Evolutionary conservation across 2,888 invertebrate genomes (phyloP).

Genomic region (Tromatobia lineatoria): DNA sequence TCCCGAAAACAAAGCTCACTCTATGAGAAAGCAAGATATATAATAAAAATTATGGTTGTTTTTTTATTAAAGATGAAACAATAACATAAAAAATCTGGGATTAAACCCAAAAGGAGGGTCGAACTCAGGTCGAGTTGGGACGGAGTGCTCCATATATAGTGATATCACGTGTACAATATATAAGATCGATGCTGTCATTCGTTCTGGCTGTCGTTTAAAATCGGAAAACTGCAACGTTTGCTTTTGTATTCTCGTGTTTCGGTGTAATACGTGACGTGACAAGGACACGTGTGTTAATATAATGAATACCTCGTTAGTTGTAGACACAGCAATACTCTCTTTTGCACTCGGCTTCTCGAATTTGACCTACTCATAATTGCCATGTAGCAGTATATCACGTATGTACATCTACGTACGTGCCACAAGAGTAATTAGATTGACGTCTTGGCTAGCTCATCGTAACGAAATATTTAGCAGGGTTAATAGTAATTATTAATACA

Average conservation of each 20-base stretch:
- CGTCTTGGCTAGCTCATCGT: background rate
- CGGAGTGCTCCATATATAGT: background rate
- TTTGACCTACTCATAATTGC: slow-evolving; percentile 40
- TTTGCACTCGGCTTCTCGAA: slow-evolving; percentile 28
- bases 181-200: slow-evolving; percentile 35
- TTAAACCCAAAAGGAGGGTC: too few relatives aligned
- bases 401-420: slow-evolving; percentile 32
- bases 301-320: slow-evolving; percentile 49
- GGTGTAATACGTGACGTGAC: slow-evolving; percentile 34
- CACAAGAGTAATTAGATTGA: slow-evolving; percentile 30
- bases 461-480: background rate
- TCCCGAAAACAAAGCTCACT: too few relatives aligned
- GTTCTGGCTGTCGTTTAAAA: slow-evolving; percentile 27
- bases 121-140: too few relatives aligned
- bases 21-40: too few relatives aligned
- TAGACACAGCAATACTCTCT: slow-evolving; percentile 30
- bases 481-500: background rate
- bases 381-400: slow-evolving; percentile 37
- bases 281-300: slow-evolving; percentile 39
- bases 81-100: too few relatives aligned
- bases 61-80: too few relatives aligned
- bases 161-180: slow-evolving; percentile 18
- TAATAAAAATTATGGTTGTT: too few relatives aligned
- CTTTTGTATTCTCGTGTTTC: slow-evolving; percentile 26
- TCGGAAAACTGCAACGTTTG: slow-evolving; percentile 53